Evolutionary conservation across 2,797 vertebrate genomes (phyloP), one percentile per base, ranked within the genome.

Genomic region (Columba guinea): DNA sequence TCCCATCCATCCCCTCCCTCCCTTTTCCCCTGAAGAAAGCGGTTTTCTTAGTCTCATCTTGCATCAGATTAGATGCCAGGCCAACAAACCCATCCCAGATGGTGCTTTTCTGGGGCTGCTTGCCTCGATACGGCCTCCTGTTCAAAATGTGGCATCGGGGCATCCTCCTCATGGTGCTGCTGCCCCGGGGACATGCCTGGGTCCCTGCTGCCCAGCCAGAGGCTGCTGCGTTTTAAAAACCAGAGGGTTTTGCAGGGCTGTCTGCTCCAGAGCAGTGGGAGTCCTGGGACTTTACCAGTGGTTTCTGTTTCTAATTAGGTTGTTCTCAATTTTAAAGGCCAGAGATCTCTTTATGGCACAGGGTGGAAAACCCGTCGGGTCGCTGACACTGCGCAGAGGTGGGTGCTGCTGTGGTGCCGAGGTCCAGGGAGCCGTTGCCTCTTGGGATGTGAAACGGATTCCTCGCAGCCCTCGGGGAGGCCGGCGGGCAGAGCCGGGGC

Each of bases 281-380:
- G 51, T 65, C 49, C 62, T 93, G 80, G 86, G 77, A 71, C 94
- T 92, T 89, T 76, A 68, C 86, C 80, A 51, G 58, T 89, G 63
- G 69, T 89, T 94, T 87, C 91, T 95, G 87, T 92, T 95, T 92
- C 90, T 90, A 65, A 92, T 94, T 84, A 89, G 70, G 67, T 68
- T 90, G 77, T 81, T 92, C 90, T 84, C 80, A 51, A 7, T 87
- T 87, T 68, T 64, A 92, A 95, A 93, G 92, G 77, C 86, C 84
- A 84, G 37, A 17, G 46, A 71, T 92, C 74, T 49, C 89, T 84
- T 75, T 92, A 48, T 65, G 86, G 74, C 94, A 32, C 62, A 22
- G 70, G 19, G 65, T 51, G 63, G 89, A 94, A 96, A 96, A 89
- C 70, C 81, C 91, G 94, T 87, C 51, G 63, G 21, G 70, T 71